These are phyloP conservation scores for Tiliacea aurago DNA, from an alignment of 2,888 invertebrate species.

Conservation along the genomic window DNA sequence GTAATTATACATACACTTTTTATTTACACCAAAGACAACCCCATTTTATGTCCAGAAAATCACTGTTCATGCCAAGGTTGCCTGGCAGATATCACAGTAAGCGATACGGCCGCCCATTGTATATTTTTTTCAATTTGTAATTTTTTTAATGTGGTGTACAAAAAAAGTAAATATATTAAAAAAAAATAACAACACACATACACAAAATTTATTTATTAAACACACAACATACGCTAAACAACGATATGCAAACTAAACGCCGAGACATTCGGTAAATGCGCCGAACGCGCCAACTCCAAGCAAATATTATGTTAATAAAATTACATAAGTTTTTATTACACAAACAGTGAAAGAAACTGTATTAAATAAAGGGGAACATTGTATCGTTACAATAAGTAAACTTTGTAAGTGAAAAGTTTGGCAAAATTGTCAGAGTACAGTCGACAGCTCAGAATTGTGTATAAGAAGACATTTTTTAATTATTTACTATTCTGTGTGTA, in stretches of 20 bases:
- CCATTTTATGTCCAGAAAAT: no score
- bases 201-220: conserved; percentile 34
- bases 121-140: no score
- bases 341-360: conserved; percentile 63
- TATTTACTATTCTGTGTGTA: no score
- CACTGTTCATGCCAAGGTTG: no score
- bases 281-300: conserved; percentile 37
- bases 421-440: conserved; percentile 18
- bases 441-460: conserved; percentile 5
- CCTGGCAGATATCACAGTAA: no score
- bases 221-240: conserved; percentile 23
- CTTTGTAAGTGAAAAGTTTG: conserved; percentile 62
- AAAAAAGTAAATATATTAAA: no score
- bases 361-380: conserved; percentile 56
- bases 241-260: conserved; percentile 51
- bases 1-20: no score
- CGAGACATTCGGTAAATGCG: conserved; percentile 41
- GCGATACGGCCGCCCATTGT: no score
- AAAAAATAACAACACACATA: neutral
- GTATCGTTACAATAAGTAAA: conserved; percentile 53
- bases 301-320: conserved; percentile 65
- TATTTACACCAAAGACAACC: no score
- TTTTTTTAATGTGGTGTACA: no score
- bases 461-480: no score
- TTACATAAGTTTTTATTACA: conserved; percentile 65